Percentiles rank a stretch among this genome's conserved stretches.
These are phyloP conservation scores for Halcyon senegalensis DNA, from an alignment of 2,113 vertebrate species.

Conservation along the genomic window DNA sequence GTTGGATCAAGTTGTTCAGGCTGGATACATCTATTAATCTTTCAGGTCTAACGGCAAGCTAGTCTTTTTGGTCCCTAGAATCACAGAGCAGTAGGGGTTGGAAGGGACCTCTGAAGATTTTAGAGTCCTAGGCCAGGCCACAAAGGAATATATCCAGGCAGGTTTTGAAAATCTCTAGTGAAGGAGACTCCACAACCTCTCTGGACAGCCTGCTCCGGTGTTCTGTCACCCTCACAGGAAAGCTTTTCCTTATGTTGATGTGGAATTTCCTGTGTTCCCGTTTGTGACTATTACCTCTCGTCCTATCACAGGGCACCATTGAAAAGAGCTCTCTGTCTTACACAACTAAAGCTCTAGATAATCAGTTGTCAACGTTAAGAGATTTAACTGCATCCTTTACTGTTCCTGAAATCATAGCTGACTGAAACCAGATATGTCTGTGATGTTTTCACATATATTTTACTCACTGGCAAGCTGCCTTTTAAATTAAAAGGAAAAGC, in stretches of 20 bases:
- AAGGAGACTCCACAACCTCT: too few species aligned
- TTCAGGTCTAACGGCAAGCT: neutral
- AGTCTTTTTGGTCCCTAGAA: neutral
- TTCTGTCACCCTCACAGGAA: too few species aligned
- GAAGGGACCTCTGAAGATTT: too few species aligned
- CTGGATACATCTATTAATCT: neutral
- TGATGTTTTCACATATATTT: neutral
- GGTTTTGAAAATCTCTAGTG: too few species aligned
- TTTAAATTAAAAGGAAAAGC: neutral
- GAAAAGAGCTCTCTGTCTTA: neutral
- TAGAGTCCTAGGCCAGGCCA: too few species aligned
- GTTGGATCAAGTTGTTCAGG: neutral
- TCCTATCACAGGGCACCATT: too few species aligned
- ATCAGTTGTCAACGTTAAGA: neutral
- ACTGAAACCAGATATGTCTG: neutral
- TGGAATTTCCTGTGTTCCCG: too few species aligned
- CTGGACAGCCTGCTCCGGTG: too few species aligned
- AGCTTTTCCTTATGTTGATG: too few species aligned
- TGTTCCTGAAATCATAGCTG: neutral
- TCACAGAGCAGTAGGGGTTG: too few species aligned
- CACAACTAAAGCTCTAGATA: neutral
- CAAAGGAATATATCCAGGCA: too few species aligned
- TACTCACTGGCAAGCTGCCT: neutral
- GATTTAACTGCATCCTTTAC: neutral
- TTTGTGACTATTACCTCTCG: too few species aligned